Evolutionary conservation across 2,797 vertebrate genomes (phyloP).

Genomic region (Periophthalmus magnuspinnatus): DNA sequence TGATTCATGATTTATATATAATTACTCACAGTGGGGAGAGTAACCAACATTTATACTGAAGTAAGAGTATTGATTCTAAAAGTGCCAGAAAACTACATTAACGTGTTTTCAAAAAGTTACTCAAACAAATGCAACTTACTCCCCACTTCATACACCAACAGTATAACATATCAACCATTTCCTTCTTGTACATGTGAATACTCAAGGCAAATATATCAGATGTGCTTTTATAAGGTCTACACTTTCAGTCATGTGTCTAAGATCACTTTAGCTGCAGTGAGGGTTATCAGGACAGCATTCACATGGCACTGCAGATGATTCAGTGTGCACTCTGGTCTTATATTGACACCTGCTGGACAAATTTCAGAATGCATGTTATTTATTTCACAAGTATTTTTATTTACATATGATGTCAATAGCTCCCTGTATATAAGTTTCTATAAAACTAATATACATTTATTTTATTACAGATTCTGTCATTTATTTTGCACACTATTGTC

Average conservation of each 20-base stretch:
- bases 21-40: too few relatives aligned
- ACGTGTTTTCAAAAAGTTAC: too few relatives aligned
- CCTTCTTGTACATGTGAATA: background rate
- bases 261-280: slow-evolving; percentile 46
- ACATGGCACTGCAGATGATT: slow-evolving; percentile 40
- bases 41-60: too few relatives aligned
- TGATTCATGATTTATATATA: too few relatives aligned
- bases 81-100: too few relatives aligned
- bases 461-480: slow-evolving; percentile 88
- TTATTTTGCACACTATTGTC: slow-evolving; percentile 94
- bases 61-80: too few relatives aligned
- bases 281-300: slow-evolving; percentile 19
- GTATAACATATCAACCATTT: background rate
- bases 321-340: slow-evolving; percentile 11
- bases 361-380: slow-evolving; percentile 22
- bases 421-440: background rate
- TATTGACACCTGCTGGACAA: slow-evolving; percentile 58
- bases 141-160: too few relatives aligned
- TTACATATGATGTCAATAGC: background rate
- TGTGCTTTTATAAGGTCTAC: slow-evolving; percentile 5
- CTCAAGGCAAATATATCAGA: background rate
- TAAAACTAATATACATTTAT: background rate
- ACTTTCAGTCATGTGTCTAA: slow-evolving; percentile 67
- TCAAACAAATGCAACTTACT: too few relatives aligned
- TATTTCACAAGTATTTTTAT: slow-evolving; percentile 17